Conservation (phyloP, 2,888 invertebrate species). For the Pyrrhosoma nymphula region DNA sequence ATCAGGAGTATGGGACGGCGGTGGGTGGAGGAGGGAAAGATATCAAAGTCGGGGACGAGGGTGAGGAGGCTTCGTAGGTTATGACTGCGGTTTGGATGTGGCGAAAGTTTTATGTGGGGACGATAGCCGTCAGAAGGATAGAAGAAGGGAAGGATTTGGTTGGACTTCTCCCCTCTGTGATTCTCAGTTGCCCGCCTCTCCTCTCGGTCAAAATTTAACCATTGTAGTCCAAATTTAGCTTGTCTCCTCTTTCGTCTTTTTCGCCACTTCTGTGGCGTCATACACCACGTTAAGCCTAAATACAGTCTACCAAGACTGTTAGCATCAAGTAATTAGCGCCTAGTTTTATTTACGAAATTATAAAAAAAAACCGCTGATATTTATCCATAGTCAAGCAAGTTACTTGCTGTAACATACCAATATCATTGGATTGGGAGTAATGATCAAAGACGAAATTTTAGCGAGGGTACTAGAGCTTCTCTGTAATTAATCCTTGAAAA, state of each 20-base stretch:
- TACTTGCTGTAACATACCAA: too few species aligned
- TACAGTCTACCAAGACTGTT: too few species aligned
- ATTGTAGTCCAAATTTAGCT: constrained; percentile 19
- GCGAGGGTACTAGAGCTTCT: too few species aligned
- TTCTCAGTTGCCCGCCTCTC: background rate
- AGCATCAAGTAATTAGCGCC: too few species aligned
- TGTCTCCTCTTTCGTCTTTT: background rate
- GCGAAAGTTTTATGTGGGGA: constrained; percentile 66
- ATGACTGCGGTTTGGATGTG: constrained; percentile 63
- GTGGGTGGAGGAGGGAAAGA: constrained; percentile 21
- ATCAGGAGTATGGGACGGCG: background rate
- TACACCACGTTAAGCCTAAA: too few species aligned
- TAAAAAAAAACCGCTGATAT: too few species aligned
- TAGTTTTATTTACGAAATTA: too few species aligned
- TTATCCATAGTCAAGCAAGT: too few species aligned
- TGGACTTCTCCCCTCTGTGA: background rate
- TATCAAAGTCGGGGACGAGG: background rate
- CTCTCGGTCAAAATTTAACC: background rate
- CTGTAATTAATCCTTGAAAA: too few species aligned
- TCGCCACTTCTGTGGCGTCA: too few species aligned
- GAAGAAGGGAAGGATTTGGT: background rate
- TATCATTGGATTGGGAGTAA: too few species aligned
- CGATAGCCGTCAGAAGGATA: constrained; percentile 13
- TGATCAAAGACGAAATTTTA: too few species aligned
- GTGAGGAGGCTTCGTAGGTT: constrained; percentile 3